These are phyloP conservation scores for Dromococcyx pavoninus DNA, from an alignment of 2,797 vertebrate genomes.

Conservation along the genomic window DNA sequence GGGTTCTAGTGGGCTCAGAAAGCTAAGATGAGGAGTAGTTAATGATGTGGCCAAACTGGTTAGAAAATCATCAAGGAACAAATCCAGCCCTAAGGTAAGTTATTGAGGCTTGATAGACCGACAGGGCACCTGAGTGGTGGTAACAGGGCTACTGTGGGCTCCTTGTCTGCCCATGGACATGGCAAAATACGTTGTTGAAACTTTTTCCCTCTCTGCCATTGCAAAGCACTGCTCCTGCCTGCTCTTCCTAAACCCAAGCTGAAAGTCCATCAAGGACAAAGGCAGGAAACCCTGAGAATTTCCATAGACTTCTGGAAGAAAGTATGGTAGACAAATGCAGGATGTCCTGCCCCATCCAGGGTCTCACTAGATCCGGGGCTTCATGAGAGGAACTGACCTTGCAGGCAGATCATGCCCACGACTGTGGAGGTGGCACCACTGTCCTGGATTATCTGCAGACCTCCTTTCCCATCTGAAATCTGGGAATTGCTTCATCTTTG, in stretches of 20 bases:
- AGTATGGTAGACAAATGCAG: background rate
- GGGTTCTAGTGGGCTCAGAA: background rate
- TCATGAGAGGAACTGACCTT: background rate
- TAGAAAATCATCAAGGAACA: background rate
- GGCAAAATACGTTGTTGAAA: fast-evolving
- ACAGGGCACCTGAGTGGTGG: background rate
- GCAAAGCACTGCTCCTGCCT: background rate
- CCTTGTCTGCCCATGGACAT: fast-evolving
- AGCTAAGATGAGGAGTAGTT: background rate
- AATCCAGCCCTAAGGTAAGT: background rate
- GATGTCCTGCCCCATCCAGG: background rate
- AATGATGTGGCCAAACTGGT: fast-evolving
- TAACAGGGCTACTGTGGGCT: background rate
- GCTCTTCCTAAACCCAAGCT: background rate
- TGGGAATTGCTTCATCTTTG: background rate
- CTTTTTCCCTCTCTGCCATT: background rate
- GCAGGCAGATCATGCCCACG: background rate
- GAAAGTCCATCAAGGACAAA: background rate
- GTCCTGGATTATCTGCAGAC: background rate
- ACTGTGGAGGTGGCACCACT: background rate
- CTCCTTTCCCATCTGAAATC: background rate
- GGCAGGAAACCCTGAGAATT: background rate
- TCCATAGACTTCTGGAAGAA: background rate
- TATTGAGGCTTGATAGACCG: background rate
- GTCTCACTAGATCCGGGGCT: background rate